phyloP scores from a whole-genome alignment of 2,888 invertebrate species.

The Clusia tigrina region DNA sequence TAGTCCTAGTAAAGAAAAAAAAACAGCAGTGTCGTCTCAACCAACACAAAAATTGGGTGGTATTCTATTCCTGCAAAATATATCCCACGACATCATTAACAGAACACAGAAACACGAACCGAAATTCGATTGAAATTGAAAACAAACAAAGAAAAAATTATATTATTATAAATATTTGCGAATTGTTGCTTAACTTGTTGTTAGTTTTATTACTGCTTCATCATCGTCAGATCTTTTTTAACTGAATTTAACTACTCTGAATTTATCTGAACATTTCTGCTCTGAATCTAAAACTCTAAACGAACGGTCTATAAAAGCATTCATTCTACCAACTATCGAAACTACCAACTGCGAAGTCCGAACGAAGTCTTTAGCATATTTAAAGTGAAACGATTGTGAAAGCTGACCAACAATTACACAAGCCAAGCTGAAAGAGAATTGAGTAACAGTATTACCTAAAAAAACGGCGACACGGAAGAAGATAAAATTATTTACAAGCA shows the following conservation, averaged over 20 bases:
- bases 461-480: constrained; percentile 21
- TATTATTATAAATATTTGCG: constrained; percentile 38
- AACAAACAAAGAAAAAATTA: not conserved
- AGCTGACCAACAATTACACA: not conserved
- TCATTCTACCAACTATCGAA: not conserved
- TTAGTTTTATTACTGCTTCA: not conserved
- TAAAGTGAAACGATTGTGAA: not conserved
- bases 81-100: constrained; percentile 10
- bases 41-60: not conserved
- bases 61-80: not conserved
- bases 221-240: too few species aligned
- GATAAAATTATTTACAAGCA: constrained; percentile 26
- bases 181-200: constrained; percentile 45
- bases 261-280: too few species aligned
- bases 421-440: too few species aligned
- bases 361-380: not conserved
- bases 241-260: too few species aligned
- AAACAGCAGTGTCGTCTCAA: not conserved
- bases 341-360: not conserved
- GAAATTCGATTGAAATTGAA: constrained; percentile 5
- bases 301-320: not conserved
- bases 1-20: too few species aligned
- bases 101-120: constrained; percentile 31
- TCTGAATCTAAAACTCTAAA: not conserved
- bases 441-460: constrained; percentile 38